Evolutionary conservation across 2,888 invertebrate species (phyloP).

Genomic region (Cosmia pyralina): DNA sequence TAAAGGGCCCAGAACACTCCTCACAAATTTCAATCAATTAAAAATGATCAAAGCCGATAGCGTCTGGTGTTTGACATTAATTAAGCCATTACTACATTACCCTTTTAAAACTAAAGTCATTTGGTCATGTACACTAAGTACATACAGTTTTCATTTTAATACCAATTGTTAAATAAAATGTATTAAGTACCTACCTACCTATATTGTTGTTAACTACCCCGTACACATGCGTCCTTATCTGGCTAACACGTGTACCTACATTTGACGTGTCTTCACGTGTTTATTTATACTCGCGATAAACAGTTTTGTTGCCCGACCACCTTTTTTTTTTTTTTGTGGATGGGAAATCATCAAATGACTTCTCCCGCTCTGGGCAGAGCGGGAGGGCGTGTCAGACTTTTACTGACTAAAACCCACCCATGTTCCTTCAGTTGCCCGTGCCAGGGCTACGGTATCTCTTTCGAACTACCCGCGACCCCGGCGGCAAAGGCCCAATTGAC

Average conservation of each 20-base stretch:
- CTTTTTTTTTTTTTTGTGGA: too few relatives aligned
- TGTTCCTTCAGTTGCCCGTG: too few relatives aligned
- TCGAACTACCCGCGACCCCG: too few relatives aligned
- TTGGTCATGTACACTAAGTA: conserved; percentile 16
- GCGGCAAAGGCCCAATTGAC: too few relatives aligned
- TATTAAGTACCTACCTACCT: too few relatives aligned
- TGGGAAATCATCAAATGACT: too few relatives aligned
- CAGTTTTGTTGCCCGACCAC: conserved; percentile 58
- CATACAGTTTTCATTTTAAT: conserved; percentile 1
- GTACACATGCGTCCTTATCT: conserved; percentile 40
- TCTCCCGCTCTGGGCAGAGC: too few relatives aligned
- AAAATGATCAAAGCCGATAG: neutral
- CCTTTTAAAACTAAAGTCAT: neutral
- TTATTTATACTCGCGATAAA: conserved; percentile 63
- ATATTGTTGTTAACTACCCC: conserved; percentile 5
- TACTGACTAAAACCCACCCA: too few relatives aligned
- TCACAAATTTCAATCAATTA: conserved; percentile 28
- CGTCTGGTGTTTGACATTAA: conserved; percentile 12
- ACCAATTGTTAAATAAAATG: conserved; percentile 15
- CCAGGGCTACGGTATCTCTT: too few relatives aligned
- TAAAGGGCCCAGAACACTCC: neutral
- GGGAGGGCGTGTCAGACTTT: too few relatives aligned
- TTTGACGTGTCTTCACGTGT: conserved; percentile 44
- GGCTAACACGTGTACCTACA: conserved; percentile 51
- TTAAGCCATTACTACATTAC: neutral